Evolutionary conservation across 2,797 vertebrate genomes (phyloP), one percentile per base, ranked within the genome.

Genomic region (Crax fasciolata): DNA sequence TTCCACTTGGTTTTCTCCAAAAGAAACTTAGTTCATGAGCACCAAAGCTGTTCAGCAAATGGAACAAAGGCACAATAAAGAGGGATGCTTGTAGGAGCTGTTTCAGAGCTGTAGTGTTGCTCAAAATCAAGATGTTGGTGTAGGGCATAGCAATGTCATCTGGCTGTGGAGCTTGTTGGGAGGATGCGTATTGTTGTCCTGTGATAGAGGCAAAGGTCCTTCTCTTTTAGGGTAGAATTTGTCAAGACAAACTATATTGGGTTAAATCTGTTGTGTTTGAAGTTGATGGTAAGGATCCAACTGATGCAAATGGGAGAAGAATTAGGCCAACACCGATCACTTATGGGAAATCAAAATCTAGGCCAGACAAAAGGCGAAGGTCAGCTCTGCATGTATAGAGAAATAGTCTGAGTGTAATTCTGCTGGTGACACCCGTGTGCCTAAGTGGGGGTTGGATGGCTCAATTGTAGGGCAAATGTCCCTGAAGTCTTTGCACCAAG

Each of bases 261-360:
- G 81, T 96, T 95, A 96, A 96, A 92, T 89, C 76, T 58, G 65
- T 85, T 93, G 90, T 90, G 89, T 93, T 94, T 94, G 61, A 91
- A 93, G 87, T 46, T 39, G 70, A 51, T 81, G 72, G 93, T 85
- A 81, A 83, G 80, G 84, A 65, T 96, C 92, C 55, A 21, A 14
- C 54, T 94, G 81, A 87, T 94, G 81, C 90, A 93, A 83, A 85
- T 89, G 78, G 79, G 81, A 83, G 68, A 67, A 89, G 90, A 96
- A 96, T 89, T 92, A 95, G 95, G 92, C 84, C 94, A 94, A 16
- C 62, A 4, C 84, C 72, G 77, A 91, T 89, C 89, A 91, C 89
- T 91, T 96, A 87, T 63, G 95, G 95, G 94, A 97, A 93, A 96
- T 95, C 14, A 75, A 87, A 94, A 97, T 96, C 94, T 95, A 96